A percentile compares a stretch with the other conserved stretches of the same genome.
Evolutionary conservation across 2,888 invertebrate species (phyloP).

Genomic region (Nasonovia ribisnigri): DNA sequence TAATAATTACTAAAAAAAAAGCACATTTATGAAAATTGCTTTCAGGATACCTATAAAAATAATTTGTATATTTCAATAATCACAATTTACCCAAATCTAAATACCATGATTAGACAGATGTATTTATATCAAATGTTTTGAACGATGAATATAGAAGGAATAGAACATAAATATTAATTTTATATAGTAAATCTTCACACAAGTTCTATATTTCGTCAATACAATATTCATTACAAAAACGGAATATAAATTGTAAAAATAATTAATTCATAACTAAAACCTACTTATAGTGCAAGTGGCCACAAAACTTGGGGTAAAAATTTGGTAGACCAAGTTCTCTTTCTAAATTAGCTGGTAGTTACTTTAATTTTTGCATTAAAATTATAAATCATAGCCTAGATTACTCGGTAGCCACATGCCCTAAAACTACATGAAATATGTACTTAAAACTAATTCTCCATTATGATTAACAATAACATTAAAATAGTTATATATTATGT

Average conservation of each 20-base stretch:
- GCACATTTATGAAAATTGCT: not conserved
- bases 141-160: not conserved
- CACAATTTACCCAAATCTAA: not conserved
- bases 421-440: conserved; percentile 51
- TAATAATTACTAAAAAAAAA: not conserved
- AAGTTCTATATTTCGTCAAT: conserved; percentile 64
- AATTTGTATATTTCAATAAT: not conserved
- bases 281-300: conserved; percentile 59
- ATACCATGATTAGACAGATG: not conserved
- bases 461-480: conserved; percentile 64
- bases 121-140: not conserved
- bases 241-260: conserved; percentile 65
- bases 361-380: conserved; percentile 41
- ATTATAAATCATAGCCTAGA: conserved; percentile 53
- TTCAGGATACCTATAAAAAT: not conserved
- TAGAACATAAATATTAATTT: not conserved
- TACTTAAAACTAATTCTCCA: conserved; percentile 53
- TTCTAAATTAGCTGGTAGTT: conserved; percentile 45
- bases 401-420: conserved; percentile 60
- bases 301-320: conserved; percentile 54
- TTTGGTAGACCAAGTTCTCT: conserved; percentile 61
- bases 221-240: conserved; percentile 65
- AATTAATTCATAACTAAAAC: conserved; percentile 63
- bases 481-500: conserved; percentile 59
- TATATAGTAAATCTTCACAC: conserved; percentile 63